These are phyloP conservation scores for Coenobita brevimanus DNA, from an alignment of 1,140 invertebrate species.

Conservation along the genomic window DNA sequence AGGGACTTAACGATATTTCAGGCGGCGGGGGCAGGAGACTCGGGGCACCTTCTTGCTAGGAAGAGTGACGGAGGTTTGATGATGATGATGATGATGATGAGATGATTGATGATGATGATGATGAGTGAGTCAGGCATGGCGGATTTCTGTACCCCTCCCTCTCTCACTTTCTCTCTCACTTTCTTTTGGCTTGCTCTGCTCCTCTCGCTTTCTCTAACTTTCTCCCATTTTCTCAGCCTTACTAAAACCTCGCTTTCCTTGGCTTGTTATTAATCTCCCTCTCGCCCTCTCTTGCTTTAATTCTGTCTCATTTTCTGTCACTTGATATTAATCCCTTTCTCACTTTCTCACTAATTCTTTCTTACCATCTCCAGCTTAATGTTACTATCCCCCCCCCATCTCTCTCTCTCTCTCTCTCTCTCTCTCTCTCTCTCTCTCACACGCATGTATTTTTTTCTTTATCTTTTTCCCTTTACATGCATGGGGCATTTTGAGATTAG, in stretches of 20 bases:
- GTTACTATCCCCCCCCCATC: not conserved
- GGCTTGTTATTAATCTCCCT: not conserved
- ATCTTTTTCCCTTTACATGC: too few relatives aligned
- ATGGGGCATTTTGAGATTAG: not conserved
- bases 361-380: not conserved
- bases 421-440: slow-evolving; percentile 8
- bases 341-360: too few relatives aligned
- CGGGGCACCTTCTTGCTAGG: too few relatives aligned
- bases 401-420: slow-evolving; percentile 33
- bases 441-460: not conserved
- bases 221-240: not conserved
- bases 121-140: too few relatives aligned
- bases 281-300: not conserved
- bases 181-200: not conserved
- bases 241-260: not conserved
- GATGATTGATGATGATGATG: too few relatives aligned
- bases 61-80: too few relatives aligned
- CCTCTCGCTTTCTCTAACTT: not conserved
- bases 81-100: too few relatives aligned
- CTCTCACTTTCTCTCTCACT: not conserved
- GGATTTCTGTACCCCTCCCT: slow-evolving; percentile 1
- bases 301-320: not conserved
- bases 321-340: not conserved
- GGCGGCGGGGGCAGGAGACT: too few relatives aligned
- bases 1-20: too few relatives aligned